Percentiles rank a stretch among this genome's conserved stretches.
Evolutionary conservation across 30 jellyfish, hydroid and myxozoan genomes (phyloP).

Genomic region (Turritopsis dohrnii): DNA sequence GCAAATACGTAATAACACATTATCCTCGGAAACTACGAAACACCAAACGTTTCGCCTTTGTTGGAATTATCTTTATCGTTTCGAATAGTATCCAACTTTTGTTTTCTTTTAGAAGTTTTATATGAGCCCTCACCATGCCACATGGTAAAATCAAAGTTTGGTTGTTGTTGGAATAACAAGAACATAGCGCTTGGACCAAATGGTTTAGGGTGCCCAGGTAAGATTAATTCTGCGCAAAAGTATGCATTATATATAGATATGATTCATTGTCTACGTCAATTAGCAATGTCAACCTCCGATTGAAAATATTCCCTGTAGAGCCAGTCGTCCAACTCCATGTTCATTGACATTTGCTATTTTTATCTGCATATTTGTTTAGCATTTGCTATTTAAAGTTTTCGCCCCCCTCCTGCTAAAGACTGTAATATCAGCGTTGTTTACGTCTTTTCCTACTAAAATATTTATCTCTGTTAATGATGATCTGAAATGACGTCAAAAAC

Average conservation of each 20-base stretch:
- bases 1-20: too few species aligned
- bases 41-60: too few species aligned
- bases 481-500: background rate
- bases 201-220: background rate
- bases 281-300: background rate
- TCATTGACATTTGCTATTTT: background rate
- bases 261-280: background rate
- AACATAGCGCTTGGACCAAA: background rate
- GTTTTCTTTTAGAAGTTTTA: background rate
- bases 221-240: background rate
- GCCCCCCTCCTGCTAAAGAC: background rate
- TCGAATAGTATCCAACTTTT: background rate
- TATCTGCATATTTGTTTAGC: background rate
- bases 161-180: background rate
- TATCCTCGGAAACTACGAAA: too few species aligned
- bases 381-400: background rate
- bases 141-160: background rate
- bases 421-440: background rate
- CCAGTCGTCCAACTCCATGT: background rate
- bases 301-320: background rate
- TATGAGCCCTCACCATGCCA: background rate
- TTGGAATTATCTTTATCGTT: too few species aligned
- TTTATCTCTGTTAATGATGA: background rate
- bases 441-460: background rate
- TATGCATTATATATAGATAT: background rate